These are phyloP conservation scores for Neostethus bicornis DNA, from an alignment of 2,797 vertebrate genomes.

Conservation along the genomic window DNA sequence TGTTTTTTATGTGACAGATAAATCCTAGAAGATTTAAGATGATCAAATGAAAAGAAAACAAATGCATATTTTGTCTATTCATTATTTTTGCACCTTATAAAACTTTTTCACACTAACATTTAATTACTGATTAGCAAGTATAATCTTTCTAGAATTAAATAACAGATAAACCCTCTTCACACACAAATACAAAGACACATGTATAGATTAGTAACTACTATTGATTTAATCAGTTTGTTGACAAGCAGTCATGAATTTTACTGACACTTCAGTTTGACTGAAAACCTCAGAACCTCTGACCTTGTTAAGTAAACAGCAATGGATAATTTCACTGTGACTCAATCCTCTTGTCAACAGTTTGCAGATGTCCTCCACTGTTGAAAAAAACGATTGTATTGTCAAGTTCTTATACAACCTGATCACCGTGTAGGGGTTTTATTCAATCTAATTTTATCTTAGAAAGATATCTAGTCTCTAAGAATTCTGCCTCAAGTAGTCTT, in stretches of 20 bases:
- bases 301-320: slow-evolving; percentile 11
- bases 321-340: slow-evolving; percentile 4
- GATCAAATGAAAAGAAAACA: not conserved
- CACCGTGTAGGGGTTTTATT: not conserved
- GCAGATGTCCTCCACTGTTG: not conserved
- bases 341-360: not conserved
- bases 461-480: not conserved
- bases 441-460: not conserved
- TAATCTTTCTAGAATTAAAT: no score
- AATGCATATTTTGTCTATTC: not conserved
- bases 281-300: slow-evolving; percentile 23
- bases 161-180: no score
- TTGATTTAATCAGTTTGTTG: not conserved
- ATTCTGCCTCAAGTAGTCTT: no score
- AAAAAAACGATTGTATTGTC: not conserved
- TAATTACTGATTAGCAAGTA: no score
- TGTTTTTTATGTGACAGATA: not conserved
- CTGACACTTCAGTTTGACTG: slow-evolving; percentile 1
- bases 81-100: not conserved
- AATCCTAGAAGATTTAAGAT: not conserved
- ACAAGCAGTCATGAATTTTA: not conserved
- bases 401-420: not conserved
- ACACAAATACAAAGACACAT: not conserved
- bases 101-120: not conserved
- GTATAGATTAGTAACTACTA: not conserved